Evolutionary conservation across 2,113 vertebrate species (phyloP).

Genomic region (Sorex fumeus): DNA sequence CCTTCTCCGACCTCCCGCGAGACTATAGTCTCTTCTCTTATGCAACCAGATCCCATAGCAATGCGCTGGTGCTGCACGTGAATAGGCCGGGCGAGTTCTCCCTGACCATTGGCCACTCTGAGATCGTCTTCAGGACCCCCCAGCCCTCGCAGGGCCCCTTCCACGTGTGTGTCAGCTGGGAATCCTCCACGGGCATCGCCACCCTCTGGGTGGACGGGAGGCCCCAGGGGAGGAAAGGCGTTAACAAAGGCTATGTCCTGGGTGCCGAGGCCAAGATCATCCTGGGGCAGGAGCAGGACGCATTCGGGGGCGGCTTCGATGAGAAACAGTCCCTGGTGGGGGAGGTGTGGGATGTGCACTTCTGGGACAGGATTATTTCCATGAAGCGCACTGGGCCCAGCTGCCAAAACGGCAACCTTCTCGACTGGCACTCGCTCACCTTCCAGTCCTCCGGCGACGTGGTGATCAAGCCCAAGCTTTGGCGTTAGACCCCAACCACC

Average conservation of each 20-base stretch:
- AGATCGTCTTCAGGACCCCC: neutral
- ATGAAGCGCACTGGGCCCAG: neutral
- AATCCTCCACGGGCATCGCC: conserved; percentile 62
- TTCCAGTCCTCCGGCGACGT: conserved; percentile 80
- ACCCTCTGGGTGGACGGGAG: conserved; percentile 86
- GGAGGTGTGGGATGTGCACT: conserved; percentile 80
- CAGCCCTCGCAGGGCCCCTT: conserved; percentile 60
- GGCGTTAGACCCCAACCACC: neutral
- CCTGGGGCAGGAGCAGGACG: conserved; percentile 75
- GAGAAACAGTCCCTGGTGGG: conserved; percentile 83
- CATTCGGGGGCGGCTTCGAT: conserved; percentile 72
- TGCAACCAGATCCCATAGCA: conserved; percentile 56
- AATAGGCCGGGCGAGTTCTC: conserved; percentile 56
- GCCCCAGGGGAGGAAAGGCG: neutral
- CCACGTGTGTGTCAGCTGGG: conserved; percentile 85
- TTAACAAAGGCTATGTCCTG: conserved; percentile 58
- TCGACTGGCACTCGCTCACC: conserved; percentile 83
- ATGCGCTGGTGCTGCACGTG: conserved; percentile 85
- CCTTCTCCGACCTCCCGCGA: conserved; percentile 79
- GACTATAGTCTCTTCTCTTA: conserved; percentile 87
- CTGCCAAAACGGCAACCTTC: neutral
- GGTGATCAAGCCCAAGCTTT: conserved; percentile 77
- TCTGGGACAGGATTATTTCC: conserved; percentile 81
- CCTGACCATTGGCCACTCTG: conserved; percentile 61
- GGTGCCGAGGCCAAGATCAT: neutral